Percentiles rank a stretch among this genome's conserved stretches.
Conservation (phyloP, 2,113 vertebrate species). For the Vimba vimba region DNA sequence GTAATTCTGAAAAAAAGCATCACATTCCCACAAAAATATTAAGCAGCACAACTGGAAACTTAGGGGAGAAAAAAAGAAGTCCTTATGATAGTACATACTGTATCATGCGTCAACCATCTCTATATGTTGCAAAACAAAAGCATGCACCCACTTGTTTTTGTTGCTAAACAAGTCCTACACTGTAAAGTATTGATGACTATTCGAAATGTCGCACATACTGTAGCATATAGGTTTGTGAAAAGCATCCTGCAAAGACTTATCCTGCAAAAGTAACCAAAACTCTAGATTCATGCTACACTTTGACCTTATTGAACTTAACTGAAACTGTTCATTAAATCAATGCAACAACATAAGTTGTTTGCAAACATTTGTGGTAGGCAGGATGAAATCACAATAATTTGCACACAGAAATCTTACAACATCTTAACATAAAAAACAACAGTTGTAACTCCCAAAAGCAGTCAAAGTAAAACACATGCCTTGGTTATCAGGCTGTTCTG, state of each 20-base stretch:
- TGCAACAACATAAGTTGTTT: slow-evolving; percentile 18
- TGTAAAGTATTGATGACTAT: background rate
- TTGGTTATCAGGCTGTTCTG: background rate
- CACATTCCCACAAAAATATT: background rate
- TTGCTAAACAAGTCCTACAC: background rate
- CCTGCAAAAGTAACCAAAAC: background rate
- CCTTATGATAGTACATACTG: no score
- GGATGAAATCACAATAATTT: slow-evolving; percentile 32
- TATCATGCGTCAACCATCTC: background rate
- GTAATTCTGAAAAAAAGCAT: no score
- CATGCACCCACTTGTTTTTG: background rate
- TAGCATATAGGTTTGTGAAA: background rate
- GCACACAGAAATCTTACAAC: background rate
- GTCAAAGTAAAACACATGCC: background rate
- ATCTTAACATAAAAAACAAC: background rate
- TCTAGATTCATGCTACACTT: background rate
- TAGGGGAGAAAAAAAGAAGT: background rate
- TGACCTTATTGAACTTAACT: background rate
- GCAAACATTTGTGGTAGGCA: background rate
- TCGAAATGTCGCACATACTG: background rate
- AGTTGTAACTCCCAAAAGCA: background rate
- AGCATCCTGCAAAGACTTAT: background rate
- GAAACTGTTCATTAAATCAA: background rate
- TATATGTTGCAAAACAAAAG: background rate
- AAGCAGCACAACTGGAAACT: background rate